A percentile compares a stretch with the other conserved stretches of the same genome.
phyloP scores from a whole-genome alignment of 2,113 vertebrate genomes.

The Nymphicus hollandicus region DNA sequence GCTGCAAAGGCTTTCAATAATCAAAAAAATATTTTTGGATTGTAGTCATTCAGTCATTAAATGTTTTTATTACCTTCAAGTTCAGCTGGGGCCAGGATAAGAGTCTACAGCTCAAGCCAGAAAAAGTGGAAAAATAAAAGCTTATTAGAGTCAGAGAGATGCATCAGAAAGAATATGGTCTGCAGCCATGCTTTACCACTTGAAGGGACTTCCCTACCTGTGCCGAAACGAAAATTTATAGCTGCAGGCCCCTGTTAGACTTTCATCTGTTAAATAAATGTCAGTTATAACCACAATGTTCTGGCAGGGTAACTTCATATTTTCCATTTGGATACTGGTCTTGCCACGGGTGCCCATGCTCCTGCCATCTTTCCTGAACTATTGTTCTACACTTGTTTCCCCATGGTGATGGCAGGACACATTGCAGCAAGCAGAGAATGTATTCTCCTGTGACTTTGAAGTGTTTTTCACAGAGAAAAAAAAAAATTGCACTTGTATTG shows the following conservation, averaged over 20 bases:
- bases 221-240: slow-evolving; percentile 3
- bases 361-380: neutral
- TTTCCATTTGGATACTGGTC: neutral
- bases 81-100: neutral
- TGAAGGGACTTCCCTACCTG: neutral
- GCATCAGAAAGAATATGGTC: neutral
- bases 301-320: neutral
- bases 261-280: neutral
- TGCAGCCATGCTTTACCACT: neutral
- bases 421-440: neutral
- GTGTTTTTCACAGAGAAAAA: neutral
- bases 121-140: neutral
- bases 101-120: neutral
- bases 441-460: neutral
- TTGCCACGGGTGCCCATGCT: neutral
- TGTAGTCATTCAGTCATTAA: neutral
- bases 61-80: neutral
- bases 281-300: neutral
- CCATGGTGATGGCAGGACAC: neutral
- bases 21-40: neutral
- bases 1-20: neutral
- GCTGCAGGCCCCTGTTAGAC: neutral
- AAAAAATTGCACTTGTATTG: neutral
- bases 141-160: neutral
- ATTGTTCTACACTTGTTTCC: neutral